These are phyloP conservation scores for Poeciliopsis gracilis DNA, from an alignment of 2,797 vertebrate species.

Conservation along the genomic window DNA sequence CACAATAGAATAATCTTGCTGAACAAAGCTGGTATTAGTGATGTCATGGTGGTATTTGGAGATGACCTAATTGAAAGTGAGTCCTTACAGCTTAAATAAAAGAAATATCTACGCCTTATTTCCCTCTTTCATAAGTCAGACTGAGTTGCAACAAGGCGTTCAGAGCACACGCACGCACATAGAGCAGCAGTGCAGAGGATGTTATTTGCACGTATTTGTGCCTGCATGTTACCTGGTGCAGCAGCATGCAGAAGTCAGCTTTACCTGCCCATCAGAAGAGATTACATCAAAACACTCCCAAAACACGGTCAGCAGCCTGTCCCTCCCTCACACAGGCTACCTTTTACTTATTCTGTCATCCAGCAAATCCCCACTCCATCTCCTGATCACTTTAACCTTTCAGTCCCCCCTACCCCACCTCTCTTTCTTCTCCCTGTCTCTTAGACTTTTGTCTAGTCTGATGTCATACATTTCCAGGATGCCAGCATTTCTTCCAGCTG, in stretches of 20 bases:
- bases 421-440: slow-evolving; percentile 28
- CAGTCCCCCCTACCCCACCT: slow-evolving; percentile 6
- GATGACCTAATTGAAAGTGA: slow-evolving; percentile 45
- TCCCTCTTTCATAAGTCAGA: slow-evolving; percentile 47
- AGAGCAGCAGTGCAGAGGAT: not conserved
- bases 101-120: slow-evolving; percentile 64
- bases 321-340: slow-evolving; percentile 26
- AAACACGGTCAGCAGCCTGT: slow-evolving; percentile 48
- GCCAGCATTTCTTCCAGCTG: slow-evolving; percentile 44
- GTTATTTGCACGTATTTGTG: slow-evolving; percentile 9
- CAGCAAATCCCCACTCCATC: slow-evolving; percentile 15
- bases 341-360: slow-evolving; percentile 42
- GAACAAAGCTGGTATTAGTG: slow-evolving; percentile 73
- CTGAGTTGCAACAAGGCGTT: slow-evolving; percentile 44
- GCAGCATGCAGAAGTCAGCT: slow-evolving; percentile 27
- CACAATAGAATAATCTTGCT: slow-evolving; percentile 74
- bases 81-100: slow-evolving; percentile 51
- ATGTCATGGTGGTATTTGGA: slow-evolving; percentile 68
- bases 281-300: slow-evolving; percentile 63
- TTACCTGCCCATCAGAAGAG: slow-evolving; percentile 61
- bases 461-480: slow-evolving; percentile 48
- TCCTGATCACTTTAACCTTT: slow-evolving; percentile 42
- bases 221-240: slow-evolving; percentile 17
- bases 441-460: slow-evolving; percentile 38
- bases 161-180: slow-evolving; percentile 14